Percentiles rank a stretch among this genome's conserved stretches.
Evolutionary conservation across 2,797 vertebrate species (phyloP).

Genomic region (Danionella dracula): DNA sequence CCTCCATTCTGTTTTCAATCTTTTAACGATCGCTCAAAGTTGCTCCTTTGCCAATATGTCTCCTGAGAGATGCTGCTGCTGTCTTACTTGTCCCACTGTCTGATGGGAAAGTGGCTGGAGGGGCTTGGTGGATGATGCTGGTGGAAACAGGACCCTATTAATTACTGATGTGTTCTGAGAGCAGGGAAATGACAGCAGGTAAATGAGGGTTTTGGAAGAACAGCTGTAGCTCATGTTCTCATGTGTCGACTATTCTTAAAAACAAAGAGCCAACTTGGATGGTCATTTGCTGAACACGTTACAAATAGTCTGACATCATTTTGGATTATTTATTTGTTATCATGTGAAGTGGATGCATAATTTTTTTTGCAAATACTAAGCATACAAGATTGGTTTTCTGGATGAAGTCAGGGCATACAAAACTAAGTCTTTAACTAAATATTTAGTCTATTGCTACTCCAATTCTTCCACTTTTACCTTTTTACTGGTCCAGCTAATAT

Average conservation of each 20-base stretch:
- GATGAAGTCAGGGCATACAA: too few species aligned
- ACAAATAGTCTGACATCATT: too few species aligned
- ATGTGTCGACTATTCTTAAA: constrained; percentile 52
- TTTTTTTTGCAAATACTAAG: too few species aligned
- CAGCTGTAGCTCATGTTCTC: constrained; percentile 53
- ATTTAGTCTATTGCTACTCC: too few species aligned
- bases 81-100: constrained; percentile 40
- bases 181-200: constrained; percentile 48
- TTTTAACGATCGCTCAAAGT: constrained; percentile 49
- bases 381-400: too few species aligned
- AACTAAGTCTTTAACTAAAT: too few species aligned
- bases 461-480: too few species aligned
- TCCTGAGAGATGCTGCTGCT: constrained; percentile 45
- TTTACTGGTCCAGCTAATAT: too few species aligned
- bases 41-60: constrained; percentile 33
- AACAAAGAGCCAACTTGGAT: constrained; percentile 46
- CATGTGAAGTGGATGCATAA: too few species aligned
- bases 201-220: constrained; percentile 54
- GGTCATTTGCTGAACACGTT: constrained; percentile 44
- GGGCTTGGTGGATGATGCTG: constrained; percentile 48
- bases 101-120: constrained; percentile 39
- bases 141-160: constrained; percentile 51
- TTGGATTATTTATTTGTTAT: too few species aligned
- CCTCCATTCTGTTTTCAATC: constrained; percentile 31
- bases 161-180: constrained; percentile 57